Conservation (phyloP, 2,797 vertebrate genomes). For the Propithecus perrieri region DNA sequence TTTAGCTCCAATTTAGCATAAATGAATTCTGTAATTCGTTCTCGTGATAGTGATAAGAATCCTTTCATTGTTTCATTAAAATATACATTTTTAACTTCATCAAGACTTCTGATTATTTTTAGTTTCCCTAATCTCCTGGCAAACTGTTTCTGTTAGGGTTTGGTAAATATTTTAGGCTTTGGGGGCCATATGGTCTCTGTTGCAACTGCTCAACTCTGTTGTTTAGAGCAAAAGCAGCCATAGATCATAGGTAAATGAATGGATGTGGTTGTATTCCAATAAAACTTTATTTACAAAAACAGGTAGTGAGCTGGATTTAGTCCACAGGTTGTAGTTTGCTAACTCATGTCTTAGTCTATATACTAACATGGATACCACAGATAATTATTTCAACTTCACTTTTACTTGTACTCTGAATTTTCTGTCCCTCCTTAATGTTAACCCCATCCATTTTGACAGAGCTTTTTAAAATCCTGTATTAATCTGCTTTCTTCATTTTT, state of each 20-base stretch:
- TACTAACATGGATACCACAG: not conserved
- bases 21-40: not conserved
- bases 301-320: not conserved
- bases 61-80: not conserved
- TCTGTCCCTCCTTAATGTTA: not conserved
- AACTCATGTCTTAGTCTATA: not conserved
- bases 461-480: not conserved
- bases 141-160: not conserved
- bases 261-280: not conserved
- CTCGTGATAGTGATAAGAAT: not conserved
- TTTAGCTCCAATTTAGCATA: not conserved
- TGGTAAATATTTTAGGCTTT: not conserved
- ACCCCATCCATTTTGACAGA: not conserved
- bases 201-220: not conserved
- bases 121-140: not conserved
- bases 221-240: not conserved
- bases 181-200: not conserved
- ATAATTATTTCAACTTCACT: not conserved
- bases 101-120: not conserved
- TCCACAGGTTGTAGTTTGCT: not conserved
- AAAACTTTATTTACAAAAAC: not conserved
- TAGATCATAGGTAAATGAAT: not conserved
- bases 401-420: not conserved
- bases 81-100: not conserved
- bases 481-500: not conserved